These are phyloP conservation scores for Nemapogon koenigi DNA, from an alignment of 2,888 invertebrate genomes.

Conservation along the genomic window DNA sequence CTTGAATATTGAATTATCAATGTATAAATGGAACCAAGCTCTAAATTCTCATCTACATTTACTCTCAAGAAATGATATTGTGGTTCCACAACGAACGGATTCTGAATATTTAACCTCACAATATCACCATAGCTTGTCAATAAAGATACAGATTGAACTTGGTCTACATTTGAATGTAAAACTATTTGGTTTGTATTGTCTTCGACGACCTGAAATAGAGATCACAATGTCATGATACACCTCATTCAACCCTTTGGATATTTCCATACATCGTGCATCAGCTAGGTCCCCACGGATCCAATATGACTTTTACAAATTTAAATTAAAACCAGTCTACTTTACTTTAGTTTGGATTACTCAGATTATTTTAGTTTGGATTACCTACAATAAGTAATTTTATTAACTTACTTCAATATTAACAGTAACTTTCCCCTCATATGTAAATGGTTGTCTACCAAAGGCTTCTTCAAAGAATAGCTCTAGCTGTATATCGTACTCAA, in stretches of 20 bases:
- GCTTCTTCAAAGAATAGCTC: slow-evolving; percentile 44
- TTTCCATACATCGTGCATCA: no score
- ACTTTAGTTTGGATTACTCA: no score
- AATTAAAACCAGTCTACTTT: no score
- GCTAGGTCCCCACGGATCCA: no score
- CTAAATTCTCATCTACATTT: slow-evolving; percentile 29
- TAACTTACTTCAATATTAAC: slow-evolving; percentile 38
- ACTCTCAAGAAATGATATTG: slow-evolving; percentile 51
- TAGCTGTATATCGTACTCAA: slow-evolving; percentile 44
- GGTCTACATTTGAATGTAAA: slow-evolving; percentile 54
- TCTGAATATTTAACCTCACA: slow-evolving; percentile 17
- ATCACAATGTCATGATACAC: no score
- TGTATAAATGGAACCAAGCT: slow-evolving; percentile 33
- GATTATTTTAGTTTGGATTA: no score
- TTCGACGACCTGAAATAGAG: slow-evolving; percentile 31
- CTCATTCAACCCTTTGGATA: no score
- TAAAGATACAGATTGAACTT: slow-evolving; percentile 26
- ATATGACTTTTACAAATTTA: no score
- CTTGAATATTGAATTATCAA: slow-evolving; percentile 51
- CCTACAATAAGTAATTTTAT: no score
- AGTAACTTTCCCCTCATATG: slow-evolving; percentile 38
- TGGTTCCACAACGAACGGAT: slow-evolving; percentile 26
- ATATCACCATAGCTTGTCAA: slow-evolving; percentile 18
- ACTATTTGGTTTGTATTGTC: slow-evolving; percentile 39
- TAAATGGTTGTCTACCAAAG: slow-evolving; percentile 31